Base-by-base conservation (phyloP, 2,113 vertebrate genomes). In the Archocentrus centrarchus region DNA sequence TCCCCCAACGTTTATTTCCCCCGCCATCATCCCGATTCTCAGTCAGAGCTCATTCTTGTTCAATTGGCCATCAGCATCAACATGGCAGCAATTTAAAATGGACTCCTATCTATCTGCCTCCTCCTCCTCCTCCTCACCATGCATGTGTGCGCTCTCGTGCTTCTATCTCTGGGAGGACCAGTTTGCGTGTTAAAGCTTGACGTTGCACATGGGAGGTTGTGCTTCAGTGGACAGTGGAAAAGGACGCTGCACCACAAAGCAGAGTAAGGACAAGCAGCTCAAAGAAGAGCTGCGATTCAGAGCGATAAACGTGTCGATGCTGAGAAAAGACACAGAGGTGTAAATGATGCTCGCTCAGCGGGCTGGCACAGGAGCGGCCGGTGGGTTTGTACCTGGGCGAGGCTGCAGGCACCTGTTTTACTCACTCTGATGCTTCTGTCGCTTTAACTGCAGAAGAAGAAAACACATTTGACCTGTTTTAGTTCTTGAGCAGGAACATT, bases 11-110 rank as follows among this genome's bases (percentile, higher is more conserved):
- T 41, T 41, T 41, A 9, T 10, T 10, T 11, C 10, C 39, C 3
- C 14, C 14, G 2, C 47, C 15, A 15, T 50, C 17, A 6, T 17
- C 15, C 47, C 7, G 47, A 18, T 18, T 18, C 50, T 68, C 64
- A 18, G 24, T 70, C 41, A 27, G 41, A 20, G 41, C 10, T 55
- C 30, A 20, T 47, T 77, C 55, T 82, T 41, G 15, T 24, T 55
- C 58, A 81, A 62, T 6, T 60, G 70, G 44, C 58, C 86, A 17
- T 73, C 66, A 80, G 78, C 5, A 37, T 75, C 75, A 84, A 84
- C 84, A 86, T 86, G 86, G 84, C 77, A 37, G 79, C 60, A 10
- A 17, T 76, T 77, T 76, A 77, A 88, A 79, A 83, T 57, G 59
- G 30, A 76, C 75, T 90, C 78, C 75, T 24, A n/a, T 77, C 77